Conservation (phyloP, 1,140 invertebrate genomes). For the Lepidurus couesii region DNA sequence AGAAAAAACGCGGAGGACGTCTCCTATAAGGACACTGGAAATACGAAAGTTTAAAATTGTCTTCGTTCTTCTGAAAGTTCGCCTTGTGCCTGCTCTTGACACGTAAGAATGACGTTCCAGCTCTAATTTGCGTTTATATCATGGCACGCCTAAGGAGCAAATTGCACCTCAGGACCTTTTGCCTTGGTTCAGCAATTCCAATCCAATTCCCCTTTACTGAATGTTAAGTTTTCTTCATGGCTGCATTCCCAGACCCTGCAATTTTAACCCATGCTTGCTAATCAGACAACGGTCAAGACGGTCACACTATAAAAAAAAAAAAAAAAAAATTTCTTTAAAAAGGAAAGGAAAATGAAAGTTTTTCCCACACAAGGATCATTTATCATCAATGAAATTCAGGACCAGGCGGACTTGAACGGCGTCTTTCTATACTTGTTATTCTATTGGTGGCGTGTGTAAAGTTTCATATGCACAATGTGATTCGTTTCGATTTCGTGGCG, state of each 20-base stretch:
- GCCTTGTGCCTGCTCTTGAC: background rate
- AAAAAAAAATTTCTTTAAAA: background rate
- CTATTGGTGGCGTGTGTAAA: background rate
- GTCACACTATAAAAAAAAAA: background rate
- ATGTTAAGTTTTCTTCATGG: background rate
- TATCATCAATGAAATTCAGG: background rate
- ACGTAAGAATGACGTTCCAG: background rate
- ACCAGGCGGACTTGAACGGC: background rate
- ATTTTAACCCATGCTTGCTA: background rate
- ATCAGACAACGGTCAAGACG: background rate
- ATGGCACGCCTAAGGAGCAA: background rate
- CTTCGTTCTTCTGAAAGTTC: background rate
- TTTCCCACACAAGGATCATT: background rate
- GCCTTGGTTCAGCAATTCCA: background rate
- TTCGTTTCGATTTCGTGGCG: background rate
- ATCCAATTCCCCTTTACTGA: background rate
- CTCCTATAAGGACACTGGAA: background rate
- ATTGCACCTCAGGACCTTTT: background rate
- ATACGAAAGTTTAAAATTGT: background rate
- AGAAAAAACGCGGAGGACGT: background rate
- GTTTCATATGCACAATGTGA: conserved; percentile 15
- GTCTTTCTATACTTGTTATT: background rate
- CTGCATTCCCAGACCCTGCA: background rate
- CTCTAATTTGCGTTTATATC: background rate
- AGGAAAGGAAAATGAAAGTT: background rate